A percentile compares a stretch with the other conserved stretches of the same genome.
phyloP scores from a whole-genome alignment of 1,140 invertebrate species.

The Drosophila equinoxialis region DNA sequence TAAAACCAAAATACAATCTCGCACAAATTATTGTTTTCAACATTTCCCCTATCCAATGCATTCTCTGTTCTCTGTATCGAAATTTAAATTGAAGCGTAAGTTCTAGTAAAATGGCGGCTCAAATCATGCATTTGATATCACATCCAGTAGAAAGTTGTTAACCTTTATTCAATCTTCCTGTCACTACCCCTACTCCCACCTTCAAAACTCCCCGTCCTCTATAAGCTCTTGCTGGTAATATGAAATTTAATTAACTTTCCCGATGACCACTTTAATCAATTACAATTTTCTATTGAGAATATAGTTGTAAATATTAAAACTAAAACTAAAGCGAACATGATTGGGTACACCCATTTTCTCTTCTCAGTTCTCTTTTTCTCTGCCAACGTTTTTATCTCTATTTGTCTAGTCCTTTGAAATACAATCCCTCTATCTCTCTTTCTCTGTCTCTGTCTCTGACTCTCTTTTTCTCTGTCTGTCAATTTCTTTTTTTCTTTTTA shows the following conservation, averaged over 20 bases:
- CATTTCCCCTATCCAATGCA: conserved; percentile 66
- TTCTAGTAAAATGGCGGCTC: conserved; percentile 25
- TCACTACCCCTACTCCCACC: conserved; percentile 19
- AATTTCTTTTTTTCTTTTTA: conserved; percentile 27
- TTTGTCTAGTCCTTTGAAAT: conserved; percentile 26
- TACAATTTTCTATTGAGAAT: conserved; percentile 38
- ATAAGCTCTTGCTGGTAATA: conserved; percentile 11
- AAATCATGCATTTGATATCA: conserved; percentile 58
- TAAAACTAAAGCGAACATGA: background rate
- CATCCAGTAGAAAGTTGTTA: conserved; percentile 74
- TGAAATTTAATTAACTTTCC: conserved; percentile 79
- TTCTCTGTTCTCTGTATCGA: conserved; percentile 70
- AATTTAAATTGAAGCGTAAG: conserved; percentile 49
- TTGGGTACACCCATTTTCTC: conserved; percentile 32
- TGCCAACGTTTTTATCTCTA: conserved; percentile 26
- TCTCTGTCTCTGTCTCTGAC: conserved; percentile 17
- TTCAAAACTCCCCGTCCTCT: conserved; percentile 5
- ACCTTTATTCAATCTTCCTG: conserved; percentile 35
- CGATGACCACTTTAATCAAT: conserved; percentile 61
- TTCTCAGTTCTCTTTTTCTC: conserved; percentile 16
- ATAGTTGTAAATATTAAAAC: conserved; percentile 40
- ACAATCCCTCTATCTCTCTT: conserved; percentile 9
- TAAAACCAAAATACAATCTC: conserved; percentile 47
- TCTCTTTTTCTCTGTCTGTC: too few species aligned
- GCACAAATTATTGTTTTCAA: conserved; percentile 69